Evolutionary conservation across 2,888 invertebrate genomes (phyloP), one percentile per base, ranked within the genome.

Genomic region (Teleiodes luculella): DNA sequence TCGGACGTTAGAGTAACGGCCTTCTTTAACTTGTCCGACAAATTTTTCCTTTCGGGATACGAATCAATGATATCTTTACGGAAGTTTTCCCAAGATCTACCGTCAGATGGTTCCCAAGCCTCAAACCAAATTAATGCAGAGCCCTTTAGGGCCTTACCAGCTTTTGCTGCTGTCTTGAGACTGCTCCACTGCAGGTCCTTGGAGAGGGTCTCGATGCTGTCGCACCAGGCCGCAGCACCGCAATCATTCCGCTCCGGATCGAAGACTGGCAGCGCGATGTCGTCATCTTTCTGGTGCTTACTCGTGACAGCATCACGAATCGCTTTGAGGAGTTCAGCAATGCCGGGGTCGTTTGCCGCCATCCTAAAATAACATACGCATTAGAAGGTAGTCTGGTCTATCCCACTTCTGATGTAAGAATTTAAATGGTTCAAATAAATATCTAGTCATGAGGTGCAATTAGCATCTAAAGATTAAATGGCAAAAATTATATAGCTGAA

Each of bases 161-260:
- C 58, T 36, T 53, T 58, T 1, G 60, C 57, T 5, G 20, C 43
- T 1, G 43, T 43, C 14, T 20, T 20, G 3, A 33, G 10, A 46
- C 60, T 11, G 62, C 63, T 30, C 66, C 64, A 46, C 28, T 50
- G 16, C n/a, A 65, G 46, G 7, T 67, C 66, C 28, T 18, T 18
- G 0, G 48, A 50, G 1, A 64, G 48, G 0, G 36, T 14, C 14
- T 61, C 56, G 53, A 66, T 56, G 33, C 14, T 59, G 28, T 33
- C 8, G 13, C 66, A 66, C 65, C 66, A 66, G 2, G 11, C 13
- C 4, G 43, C 61, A 1, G 65, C 64, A 10, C 67, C 63, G 45
- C 43, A 43, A 41, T 64, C 59, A n/a, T 18, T 46, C 10, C 7
- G 16, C 0, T 24, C 37, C 0, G 53, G 53, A 16, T 53, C 53